Base-by-base conservation (phyloP, 1,140 invertebrate species). In the Hydropsyche tenuis region DNA sequence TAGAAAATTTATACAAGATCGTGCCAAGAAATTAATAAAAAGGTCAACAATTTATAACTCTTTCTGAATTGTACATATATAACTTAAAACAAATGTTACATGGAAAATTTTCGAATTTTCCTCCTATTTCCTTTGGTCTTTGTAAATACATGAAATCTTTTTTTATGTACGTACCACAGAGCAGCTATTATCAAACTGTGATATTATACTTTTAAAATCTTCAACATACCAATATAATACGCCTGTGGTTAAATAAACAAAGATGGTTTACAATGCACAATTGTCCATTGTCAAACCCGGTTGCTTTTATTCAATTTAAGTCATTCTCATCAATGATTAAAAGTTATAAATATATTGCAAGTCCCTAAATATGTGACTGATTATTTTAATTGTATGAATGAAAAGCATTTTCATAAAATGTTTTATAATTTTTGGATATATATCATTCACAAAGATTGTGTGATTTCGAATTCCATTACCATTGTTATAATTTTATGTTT, bases 401-500 rank as follows among this genome's bases (percentile, higher is more conserved):
- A 37, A 69, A 69, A 69, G 45, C 66, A 69, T 69, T 69, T 69
- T 69, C 45, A 69, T 69, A 69, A 69, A 69, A 48, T 69, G 66
- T 53, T 69, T 69, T 69, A 43, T 69, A 23, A n/a, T 48, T 22
- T 27, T 45, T 4, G n/a, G n/a, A n/a, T 11, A 43, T 43, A 23
- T 27, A 27, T 69, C 14, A 42, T 48, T 12, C 18, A 22, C 43
- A 42, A 65, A 43, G 20, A 20, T 53, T 53, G 48, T 53, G 6
- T 53, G 48, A 53, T 18, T 53, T 53, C 18, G n/a, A 43, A 53
- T 53, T 16, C 48, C 20, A 18, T 18, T 18, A 53, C 6, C 48
- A 53, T n/a, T 53, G 48, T 53, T 53, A 16, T 53, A 18, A 53
- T 18, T 53, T 20, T 53, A 53, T 53, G 48, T 53, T 4, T 48